A percentile compares a stretch with the other conserved stretches of the same genome.
Evolutionary conservation across 2,797 vertebrate genomes (phyloP).

Genomic region (Phalloptychus januarius): DNA sequence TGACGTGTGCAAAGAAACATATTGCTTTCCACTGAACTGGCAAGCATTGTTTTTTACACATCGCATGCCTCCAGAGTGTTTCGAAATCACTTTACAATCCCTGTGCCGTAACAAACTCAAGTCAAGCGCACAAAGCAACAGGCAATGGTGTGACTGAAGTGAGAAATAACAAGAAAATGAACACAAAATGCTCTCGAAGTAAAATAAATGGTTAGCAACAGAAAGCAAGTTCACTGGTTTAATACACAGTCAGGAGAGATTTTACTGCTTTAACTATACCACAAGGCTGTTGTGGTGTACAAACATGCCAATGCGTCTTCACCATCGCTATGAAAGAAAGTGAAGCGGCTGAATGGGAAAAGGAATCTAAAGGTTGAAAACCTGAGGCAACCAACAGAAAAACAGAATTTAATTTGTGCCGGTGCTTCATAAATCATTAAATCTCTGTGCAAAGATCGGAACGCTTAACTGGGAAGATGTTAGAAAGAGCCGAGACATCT

Average conservation of each 20-base stretch:
- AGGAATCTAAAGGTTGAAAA: background rate
- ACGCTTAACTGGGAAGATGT: conserved; percentile 13
- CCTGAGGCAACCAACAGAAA: background rate
- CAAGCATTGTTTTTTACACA: background rate
- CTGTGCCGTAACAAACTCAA: background rate
- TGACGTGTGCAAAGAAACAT: background rate
- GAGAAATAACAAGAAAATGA: background rate
- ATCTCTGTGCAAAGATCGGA: conserved; percentile 24
- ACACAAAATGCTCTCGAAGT: background rate
- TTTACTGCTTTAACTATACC: background rate
- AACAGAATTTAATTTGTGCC: background rate
- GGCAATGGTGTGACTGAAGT: background rate
- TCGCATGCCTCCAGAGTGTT: background rate
- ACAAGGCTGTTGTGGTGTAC: background rate
- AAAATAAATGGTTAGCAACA: background rate
- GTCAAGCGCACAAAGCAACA: background rate
- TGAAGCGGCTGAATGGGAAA: conserved; percentile 5
- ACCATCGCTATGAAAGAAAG: background rate
- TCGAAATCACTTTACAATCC: background rate
- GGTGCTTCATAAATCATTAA: background rate
- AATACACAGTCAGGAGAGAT: background rate
- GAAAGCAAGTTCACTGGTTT: background rate
- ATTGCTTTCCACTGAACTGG: background rate
- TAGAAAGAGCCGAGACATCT: background rate
- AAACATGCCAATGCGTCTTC: background rate